Conservation (phyloP, 2,888 invertebrate genomes). For the Mythimna lalbum region DNA sequence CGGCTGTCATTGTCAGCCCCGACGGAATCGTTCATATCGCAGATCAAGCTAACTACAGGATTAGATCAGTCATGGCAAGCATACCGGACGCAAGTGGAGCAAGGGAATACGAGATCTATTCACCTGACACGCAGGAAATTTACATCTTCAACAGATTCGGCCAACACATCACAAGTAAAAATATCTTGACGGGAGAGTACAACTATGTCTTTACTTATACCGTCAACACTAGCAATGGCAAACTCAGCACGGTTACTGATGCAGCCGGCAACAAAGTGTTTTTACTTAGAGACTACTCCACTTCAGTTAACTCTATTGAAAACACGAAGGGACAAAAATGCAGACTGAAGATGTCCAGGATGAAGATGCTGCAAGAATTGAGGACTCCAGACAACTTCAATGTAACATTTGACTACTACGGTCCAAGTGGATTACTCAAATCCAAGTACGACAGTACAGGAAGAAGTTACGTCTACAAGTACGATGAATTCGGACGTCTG, state of each 20-base stretch:
- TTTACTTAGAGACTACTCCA: constrained; percentile 95
- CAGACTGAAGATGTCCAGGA: constrained; percentile 96
- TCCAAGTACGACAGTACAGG: constrained; percentile 97
- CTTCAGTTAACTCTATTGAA: constrained; percentile 98
- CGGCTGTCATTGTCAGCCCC: constrained; percentile 97
- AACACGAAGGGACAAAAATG: constrained; percentile 98
- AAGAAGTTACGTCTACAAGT: constrained; percentile 97
- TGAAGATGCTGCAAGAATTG: constrained; percentile 97
- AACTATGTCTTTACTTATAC: constrained; percentile 98
- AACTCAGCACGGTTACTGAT: constrained; percentile 97
- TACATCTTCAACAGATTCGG: constrained; percentile 98
- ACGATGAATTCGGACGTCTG: constrained; percentile 98
- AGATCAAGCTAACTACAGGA: constrained; percentile 97
- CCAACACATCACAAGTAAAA: constrained; percentile 98
- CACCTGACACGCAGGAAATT: constrained; percentile 98
- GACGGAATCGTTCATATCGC: constrained; percentile 98
- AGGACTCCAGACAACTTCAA: constrained; percentile 98
- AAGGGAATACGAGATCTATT: constrained; percentile 98
- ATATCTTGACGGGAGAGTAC: constrained; percentile 98
- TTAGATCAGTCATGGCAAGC: constrained; percentile 96
- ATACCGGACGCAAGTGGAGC: constrained; percentile 96
- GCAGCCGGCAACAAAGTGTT: constrained; percentile 97
- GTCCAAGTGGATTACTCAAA: constrained; percentile 96
- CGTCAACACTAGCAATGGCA: constrained; percentile 98
- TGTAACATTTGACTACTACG: constrained; percentile 98